These are phyloP conservation scores for Cepaea hortensis DNA, from an alignment of 2,888 invertebrate genomes.

Conservation along the genomic window DNA sequence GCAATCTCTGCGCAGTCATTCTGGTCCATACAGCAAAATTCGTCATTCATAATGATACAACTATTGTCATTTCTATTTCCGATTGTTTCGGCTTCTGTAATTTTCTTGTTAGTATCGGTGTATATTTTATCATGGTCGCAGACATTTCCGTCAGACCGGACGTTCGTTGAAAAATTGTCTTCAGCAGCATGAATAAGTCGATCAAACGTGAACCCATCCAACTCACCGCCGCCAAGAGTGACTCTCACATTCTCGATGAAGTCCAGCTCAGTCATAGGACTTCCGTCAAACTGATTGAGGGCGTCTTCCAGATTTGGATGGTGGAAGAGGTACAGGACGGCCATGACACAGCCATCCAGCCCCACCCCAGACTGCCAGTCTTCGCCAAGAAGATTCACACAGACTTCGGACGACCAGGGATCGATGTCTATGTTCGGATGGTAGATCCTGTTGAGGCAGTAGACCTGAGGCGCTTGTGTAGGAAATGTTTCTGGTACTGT, in stretches of 20 bases:
- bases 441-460: slow-evolving; percentile 95
- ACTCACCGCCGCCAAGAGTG: slow-evolving; percentile 59
- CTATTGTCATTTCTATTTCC: no score
- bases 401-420: slow-evolving; percentile 54
- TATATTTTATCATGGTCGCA: background rate
- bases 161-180: background rate
- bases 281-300: slow-evolving; percentile 57
- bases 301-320: slow-evolving; percentile 68
- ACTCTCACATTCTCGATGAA: slow-evolving; percentile 59
- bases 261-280: slow-evolving; percentile 39
- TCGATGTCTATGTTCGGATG: slow-evolving; percentile 93
- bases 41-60: no score
- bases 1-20: background rate
- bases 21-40: background rate
- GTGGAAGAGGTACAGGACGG: slow-evolving; percentile 67
- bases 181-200: slow-evolving; percentile 17
- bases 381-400: slow-evolving; percentile 62
- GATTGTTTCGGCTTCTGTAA: background rate
- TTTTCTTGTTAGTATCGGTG: background rate
- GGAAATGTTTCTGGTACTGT: slow-evolving; percentile 95
- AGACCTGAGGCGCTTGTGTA: slow-evolving; percentile 95
- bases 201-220: slow-evolving; percentile 55
- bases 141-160: background rate
- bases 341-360: slow-evolving; percentile 66
- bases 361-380: slow-evolving; percentile 62